phyloP scores from a whole-genome alignment of 1,140 invertebrate genomes.

The Lepidurus apus region DNA sequence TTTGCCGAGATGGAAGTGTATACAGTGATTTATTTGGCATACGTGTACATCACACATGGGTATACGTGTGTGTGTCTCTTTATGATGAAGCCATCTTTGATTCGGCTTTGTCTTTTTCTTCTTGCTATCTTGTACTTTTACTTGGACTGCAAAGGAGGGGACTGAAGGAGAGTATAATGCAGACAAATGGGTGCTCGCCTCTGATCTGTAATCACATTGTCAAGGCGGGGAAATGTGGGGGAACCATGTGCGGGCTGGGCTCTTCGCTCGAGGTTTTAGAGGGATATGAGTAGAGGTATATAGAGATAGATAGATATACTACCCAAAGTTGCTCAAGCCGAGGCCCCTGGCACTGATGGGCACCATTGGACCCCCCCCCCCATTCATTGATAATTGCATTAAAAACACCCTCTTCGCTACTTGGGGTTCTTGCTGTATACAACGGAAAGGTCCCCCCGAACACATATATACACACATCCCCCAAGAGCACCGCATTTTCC shows the following conservation, averaged over 20 bases:
- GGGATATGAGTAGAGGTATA: neutral
- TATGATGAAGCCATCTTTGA: neutral
- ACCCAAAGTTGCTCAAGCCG: neutral
- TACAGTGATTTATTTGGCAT: neutral
- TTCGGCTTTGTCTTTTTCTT: neutral
- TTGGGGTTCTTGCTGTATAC: neutral
- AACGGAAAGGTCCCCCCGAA: too few species aligned
- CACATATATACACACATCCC: neutral
- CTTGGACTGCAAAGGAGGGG: neutral
- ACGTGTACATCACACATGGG: neutral
- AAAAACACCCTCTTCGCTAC: neutral
- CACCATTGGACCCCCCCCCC: neutral
- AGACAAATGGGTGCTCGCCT: slow-evolving; percentile 18
- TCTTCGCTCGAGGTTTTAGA: neutral
- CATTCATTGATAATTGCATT: neutral
- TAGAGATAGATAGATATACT: neutral
- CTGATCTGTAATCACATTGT: slow-evolving; percentile 15
- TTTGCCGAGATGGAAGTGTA: too few species aligned
- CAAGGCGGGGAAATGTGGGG: slow-evolving; percentile 20
- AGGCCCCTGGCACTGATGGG: slow-evolving; percentile 5
- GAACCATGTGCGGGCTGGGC: neutral
- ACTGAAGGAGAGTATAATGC: slow-evolving; percentile 8
- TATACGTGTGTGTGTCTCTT: neutral
- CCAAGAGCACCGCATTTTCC: neutral
- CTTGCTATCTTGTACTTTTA: neutral